Evolutionary conservation across 2,113 vertebrate species (phyloP), one percentile per base, ranked within the genome.

Genomic region (Dipodomys spectabilis): DNA sequence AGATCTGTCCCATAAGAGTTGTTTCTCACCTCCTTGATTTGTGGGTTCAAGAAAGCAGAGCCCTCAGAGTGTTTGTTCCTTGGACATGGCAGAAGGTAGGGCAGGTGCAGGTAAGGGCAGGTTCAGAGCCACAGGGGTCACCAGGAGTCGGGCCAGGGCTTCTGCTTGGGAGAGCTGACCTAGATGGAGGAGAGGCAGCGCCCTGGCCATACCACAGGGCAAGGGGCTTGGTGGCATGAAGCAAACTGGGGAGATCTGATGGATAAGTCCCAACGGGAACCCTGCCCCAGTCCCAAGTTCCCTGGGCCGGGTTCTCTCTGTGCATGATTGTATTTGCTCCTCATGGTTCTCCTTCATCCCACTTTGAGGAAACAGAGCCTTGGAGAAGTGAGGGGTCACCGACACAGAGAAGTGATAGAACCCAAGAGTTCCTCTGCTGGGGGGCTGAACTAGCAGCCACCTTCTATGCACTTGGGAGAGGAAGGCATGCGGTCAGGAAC

Each of bases 231-330:
- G 10, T 30, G 86, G 22, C 0, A 25, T 64, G 44, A 88, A 30
- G 84, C 15, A 13, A 19, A 80, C 57, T 32, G 49, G 23, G 78
- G 60, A 57, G 67, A 53, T n/a, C 25, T 12, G 49, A 3, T 4
- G 19, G 23, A 16, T 86, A 27, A 64, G 30, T 12, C 35, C 22
- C 28, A 11, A 13, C 0, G 30, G 57, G 4, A 11, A 23, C 53
- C 53, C 53, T 13, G 15, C 53, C 53, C 53, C 15, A 4, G 53
- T 16, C 53, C 53, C 53, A 57, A 13, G 74, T 57, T 60, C 19
- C 32, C 11, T 0, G 62, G 10, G 25, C 75, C 0, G 32, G 53
- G 39, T 0, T 27, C 69, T 9, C 8, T 2, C 0, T 8, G 7
- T 5, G 45, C 1, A 0, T 20, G 10, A 2, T 19, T 10, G 69